Base-by-base conservation (phyloP, 2,797 vertebrate genomes). In the Malurus leucopterus region DNA sequence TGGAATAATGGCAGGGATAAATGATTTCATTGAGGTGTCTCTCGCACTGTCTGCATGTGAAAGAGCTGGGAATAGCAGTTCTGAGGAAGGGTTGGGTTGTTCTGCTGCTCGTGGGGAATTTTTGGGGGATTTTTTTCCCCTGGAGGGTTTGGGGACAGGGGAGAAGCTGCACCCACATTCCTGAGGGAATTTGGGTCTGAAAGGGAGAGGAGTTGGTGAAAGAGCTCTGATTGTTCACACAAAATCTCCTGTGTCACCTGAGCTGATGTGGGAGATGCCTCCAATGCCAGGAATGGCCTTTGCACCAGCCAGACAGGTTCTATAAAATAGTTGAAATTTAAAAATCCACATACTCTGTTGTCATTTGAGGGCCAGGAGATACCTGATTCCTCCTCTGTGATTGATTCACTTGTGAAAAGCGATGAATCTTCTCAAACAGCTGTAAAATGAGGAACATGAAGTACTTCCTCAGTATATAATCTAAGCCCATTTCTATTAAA, bases 1-100 rank as follows among this genome's bases (percentile, higher is more conserved):
- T 23, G 64, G 73, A 86, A 91, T 90, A 88, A 93, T 90, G 2
- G 10, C 80, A 47, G 88, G 68, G 59, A 84, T 92, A 76, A 93
- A 40, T 75, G 74, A 71, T 92, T 87, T 73, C 67, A 68, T 91
- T 83, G 53, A 86, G 84, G 41, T 54, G 71, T 79, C 88, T 91
- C 51, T 24, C 16, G 16, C 70, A 43, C 34, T 41, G 91, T 92
- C 72, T 92, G 91, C 94, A 63, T 72, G 10, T 70, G 93, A 63
- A 75, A 51, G 9, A 34, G 82, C 34, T 36, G 58, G 43, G 47
- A 75, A 44, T 68, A 79, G 27, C 85, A 91, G 73, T 53, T 89
- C 63, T 86, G 8, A 87, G 73, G 86, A 38, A 71, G n/a, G 36
- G 36, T 36, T 11, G 11, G 36, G 36, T 5, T 36, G 11, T 36